These are phyloP conservation scores for Polyommatus iphigenia DNA, from an alignment of 2,888 invertebrate genomes.

Conservation along the genomic window DNA sequence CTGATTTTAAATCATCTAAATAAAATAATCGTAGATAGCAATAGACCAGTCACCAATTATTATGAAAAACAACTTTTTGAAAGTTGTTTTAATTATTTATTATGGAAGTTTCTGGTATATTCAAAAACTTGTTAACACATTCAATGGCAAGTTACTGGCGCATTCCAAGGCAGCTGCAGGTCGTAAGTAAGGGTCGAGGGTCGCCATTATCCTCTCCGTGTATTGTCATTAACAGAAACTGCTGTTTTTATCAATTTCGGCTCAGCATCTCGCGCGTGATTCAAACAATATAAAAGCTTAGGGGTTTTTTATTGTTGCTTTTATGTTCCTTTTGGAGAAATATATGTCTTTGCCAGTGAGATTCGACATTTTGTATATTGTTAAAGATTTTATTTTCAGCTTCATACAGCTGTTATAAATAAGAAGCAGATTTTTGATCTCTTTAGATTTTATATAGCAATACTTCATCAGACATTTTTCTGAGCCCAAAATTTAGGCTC, in stretches of 20 bases:
- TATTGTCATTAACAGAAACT: conserved; percentile 29
- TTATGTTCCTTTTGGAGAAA: background rate
- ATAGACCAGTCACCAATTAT: too few species aligned
- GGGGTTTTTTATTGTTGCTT: conserved; percentile 17
- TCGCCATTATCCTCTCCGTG: conserved; percentile 19
- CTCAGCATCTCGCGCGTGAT: background rate
- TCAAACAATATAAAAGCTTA: conserved; percentile 19
- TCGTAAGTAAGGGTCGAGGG: conserved; percentile 28
- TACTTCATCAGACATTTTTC: too few species aligned
- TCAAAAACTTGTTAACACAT: background rate
- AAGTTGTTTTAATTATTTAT: too few species aligned
- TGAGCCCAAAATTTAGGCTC: too few species aligned
- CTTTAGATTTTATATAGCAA: too few species aligned
- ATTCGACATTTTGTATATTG: background rate
- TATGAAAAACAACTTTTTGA: too few species aligned
- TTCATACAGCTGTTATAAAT: background rate
- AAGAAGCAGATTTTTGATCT: too few species aligned
- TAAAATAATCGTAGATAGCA: too few species aligned
- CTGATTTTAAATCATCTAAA: too few species aligned
- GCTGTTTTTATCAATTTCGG: conserved; percentile 29
- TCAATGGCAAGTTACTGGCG: background rate
- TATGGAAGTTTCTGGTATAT: background rate
- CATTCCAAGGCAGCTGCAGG: background rate
- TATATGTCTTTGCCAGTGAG: background rate
- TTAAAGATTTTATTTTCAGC: background rate